These are phyloP conservation scores for Dasypus novemcinctus DNA, from an alignment of 2,113 vertebrate species.

Conservation along the genomic window DNA sequence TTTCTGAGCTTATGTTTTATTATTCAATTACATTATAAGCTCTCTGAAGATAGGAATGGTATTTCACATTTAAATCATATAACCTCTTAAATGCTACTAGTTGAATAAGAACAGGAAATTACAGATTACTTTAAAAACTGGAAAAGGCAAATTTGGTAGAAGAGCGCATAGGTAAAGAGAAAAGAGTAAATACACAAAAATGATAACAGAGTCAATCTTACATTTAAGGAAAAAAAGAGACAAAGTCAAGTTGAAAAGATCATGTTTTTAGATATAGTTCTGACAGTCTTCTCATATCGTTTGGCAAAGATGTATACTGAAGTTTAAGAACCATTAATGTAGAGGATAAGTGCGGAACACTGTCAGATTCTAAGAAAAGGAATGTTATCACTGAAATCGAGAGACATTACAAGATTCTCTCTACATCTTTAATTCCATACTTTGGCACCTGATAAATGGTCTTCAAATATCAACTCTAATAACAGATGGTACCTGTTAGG, in stretches of 20 bases:
- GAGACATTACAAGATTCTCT: background rate
- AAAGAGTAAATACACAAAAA: background rate
- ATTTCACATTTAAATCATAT: background rate
- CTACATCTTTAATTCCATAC: constrained; percentile 8
- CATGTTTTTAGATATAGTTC: background rate
- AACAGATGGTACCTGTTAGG: background rate
- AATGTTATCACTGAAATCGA: background rate
- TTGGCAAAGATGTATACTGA: background rate
- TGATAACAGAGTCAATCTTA: background rate
- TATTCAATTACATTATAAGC: background rate
- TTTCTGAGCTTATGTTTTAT: background rate
- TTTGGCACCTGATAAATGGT: background rate
- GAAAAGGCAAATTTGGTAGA: background rate
- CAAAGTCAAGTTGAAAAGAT: background rate
- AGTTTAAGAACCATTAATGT: too few relatives aligned
- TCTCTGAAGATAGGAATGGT: background rate
- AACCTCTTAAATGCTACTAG: too few relatives aligned
- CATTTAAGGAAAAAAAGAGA: background rate
- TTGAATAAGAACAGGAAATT: background rate
- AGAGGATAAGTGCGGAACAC: background rate
- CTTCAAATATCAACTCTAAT: constrained; percentile 22
- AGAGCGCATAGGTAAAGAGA: background rate
- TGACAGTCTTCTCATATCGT: background rate
- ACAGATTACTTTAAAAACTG: background rate
- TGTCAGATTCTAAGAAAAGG: background rate